A percentile compares a stretch with the other conserved stretches of the same genome.
phyloP scores from a whole-genome alignment of 2,113 vertebrate genomes.

The Solenodon paradoxus region DNA sequence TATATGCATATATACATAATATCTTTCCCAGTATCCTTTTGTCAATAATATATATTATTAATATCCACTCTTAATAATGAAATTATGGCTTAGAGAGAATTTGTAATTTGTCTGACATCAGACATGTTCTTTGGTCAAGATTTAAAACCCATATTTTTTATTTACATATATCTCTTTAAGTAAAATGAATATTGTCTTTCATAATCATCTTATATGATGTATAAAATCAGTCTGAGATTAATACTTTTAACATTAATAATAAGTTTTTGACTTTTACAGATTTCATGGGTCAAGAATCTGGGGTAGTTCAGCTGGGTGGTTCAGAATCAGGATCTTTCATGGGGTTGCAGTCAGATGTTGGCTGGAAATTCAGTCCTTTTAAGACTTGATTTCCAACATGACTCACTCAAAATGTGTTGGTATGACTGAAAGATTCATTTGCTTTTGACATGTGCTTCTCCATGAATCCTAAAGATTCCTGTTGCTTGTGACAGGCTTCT shows the following conservation, averaged over 20 bases:
- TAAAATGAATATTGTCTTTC: background rate
- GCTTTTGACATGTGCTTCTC: background rate
- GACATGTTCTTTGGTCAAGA: background rate
- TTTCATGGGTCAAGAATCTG: background rate
- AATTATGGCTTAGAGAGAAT: background rate
- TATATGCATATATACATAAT: too few relatives aligned
- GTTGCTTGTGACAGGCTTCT: background rate
- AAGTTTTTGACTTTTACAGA: background rate
- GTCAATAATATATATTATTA: background rate
- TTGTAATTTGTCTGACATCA: background rate
- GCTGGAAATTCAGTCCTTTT: background rate
- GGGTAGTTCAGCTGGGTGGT: background rate
- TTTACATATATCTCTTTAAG: background rate
- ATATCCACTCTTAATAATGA: background rate
- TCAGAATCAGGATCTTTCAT: background rate
- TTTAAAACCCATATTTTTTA: background rate
- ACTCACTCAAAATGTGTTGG: background rate
- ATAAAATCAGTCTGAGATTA: background rate
- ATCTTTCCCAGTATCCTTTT: background rate
- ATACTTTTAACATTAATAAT: background rate
- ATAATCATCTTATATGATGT: background rate
- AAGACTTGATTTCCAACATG: background rate
- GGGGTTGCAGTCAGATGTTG: background rate
- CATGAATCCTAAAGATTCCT: background rate
- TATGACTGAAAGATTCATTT: background rate